Base-by-base conservation (phyloP, 1,140 invertebrate genomes). In the Epicauta chinensis region DNA sequence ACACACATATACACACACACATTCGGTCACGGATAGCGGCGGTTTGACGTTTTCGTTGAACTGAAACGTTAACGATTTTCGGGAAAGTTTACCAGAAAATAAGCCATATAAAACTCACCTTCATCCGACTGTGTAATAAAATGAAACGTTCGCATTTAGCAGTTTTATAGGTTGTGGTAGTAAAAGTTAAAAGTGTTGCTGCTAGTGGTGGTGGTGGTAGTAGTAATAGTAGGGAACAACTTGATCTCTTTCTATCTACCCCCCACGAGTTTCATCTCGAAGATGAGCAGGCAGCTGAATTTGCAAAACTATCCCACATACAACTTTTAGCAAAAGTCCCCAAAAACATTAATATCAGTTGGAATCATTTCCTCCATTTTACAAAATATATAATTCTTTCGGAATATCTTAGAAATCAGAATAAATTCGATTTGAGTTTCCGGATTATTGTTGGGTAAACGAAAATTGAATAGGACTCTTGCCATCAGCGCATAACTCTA, bases 91-190 rank as follows among this genome's bases (percentile, higher is more conserved):
- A 23, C 23, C 13, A 30, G 29, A 42, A 37, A 51, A 39, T 50
- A 56, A 56, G 47, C 48, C 48, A 23, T 50, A 51, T 56, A 51
- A 51, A 56, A 56, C 41, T 56, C 48, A 56, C 54, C 54, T 56
- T 41, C 54, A 56, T 46, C 51, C 37, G 51, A 49, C 50, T 52
- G 45, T 55, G 47, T 58, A 58, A 58, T 60, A 60, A 60, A 60
- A 58, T 38, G 54, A 53, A 57, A 60, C 39, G 48, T 51, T 54
- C 48, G 38, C 50, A 41, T 58, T 56, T 58, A 58, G 37, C 55
- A 47, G 55, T 57, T 60, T 60, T 60, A 60, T 60, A 55, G 59
- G 44, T 48, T 39, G 23, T 23, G 23, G 23, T 23, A 23, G n/a
- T n/a, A n/a, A n/a, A 23, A 23, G 23, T 23, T 23, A 7, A 23